Percentiles rank a stretch among this genome's conserved stretches.
Evolutionary conservation across 2,113 vertebrate genomes (phyloP).

Genomic region (Ictidomys tridecemlineatus): DNA sequence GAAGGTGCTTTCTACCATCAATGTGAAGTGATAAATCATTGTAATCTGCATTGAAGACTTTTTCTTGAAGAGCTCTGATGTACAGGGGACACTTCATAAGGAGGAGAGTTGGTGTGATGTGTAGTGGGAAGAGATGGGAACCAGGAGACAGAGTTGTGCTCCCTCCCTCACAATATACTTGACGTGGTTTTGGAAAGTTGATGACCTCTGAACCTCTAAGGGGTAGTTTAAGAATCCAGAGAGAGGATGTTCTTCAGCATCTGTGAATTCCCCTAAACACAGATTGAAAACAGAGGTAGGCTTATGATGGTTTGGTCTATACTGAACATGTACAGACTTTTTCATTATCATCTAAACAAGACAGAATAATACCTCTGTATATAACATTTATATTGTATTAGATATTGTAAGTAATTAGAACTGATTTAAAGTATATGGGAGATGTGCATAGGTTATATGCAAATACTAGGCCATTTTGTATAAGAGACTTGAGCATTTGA

Average conservation of each 20-base stretch:
- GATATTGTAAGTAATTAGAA: background rate
- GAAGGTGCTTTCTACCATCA: background rate
- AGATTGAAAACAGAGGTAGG: background rate
- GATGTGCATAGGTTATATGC: background rate
- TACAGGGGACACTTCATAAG: background rate
- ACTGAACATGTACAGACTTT: background rate
- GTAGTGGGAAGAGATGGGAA: background rate
- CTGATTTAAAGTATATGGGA: background rate
- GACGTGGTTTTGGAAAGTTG: background rate
- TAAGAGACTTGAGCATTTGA: background rate
- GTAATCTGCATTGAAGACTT: background rate
- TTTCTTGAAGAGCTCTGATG: background rate
- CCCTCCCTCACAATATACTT: background rate
- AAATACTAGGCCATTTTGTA: background rate
- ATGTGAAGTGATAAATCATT: background rate
- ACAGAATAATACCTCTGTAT: background rate
- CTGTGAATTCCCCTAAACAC: background rate
- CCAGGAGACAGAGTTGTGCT: background rate
- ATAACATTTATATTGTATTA: background rate
- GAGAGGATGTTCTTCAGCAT: background rate
- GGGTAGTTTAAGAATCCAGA: slow-evolving; percentile 26
- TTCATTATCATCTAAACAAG: background rate
- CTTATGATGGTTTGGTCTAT: background rate
- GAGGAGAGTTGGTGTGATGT: background rate
- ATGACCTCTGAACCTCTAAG: background rate